These are phyloP conservation scores for Sitta europaea DNA, from an alignment of 2,113 vertebrate genomes.

Conservation along the genomic window DNA sequence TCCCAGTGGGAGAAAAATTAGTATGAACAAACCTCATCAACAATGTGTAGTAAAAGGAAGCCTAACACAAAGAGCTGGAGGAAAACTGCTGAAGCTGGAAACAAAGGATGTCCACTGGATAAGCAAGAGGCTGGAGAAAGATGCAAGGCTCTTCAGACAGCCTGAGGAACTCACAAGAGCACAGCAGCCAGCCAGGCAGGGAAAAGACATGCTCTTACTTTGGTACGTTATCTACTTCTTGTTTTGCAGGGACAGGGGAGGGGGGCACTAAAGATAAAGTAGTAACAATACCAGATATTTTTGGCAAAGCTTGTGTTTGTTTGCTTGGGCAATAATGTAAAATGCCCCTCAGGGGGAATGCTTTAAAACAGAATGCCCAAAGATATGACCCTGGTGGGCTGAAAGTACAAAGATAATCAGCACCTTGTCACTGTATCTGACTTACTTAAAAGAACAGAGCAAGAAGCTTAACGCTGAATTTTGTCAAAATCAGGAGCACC, in stretches of 20 bases:
- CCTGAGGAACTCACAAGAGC: not conserved
- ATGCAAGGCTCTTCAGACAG: not conserved
- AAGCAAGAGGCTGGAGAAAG: not conserved
- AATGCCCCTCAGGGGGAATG: not conserved
- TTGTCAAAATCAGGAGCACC: not conserved
- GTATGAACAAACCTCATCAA: not conserved
- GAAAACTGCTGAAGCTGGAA: not conserved
- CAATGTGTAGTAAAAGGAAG: not conserved
- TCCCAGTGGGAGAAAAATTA: not conserved
- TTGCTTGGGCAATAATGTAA: not conserved
- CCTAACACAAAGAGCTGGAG: not conserved
- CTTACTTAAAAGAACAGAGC: not conserved
- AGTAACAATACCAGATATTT: not conserved
- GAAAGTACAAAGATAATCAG: not conserved
- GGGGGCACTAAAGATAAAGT: not conserved
- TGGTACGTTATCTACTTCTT: not conserved
- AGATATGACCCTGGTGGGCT: not conserved
- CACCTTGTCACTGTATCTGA: not conserved
- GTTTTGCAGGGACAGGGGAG: rapidly evolving
- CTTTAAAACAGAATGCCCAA: not conserved
- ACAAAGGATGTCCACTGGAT: not conserved
- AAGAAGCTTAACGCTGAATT: not conserved
- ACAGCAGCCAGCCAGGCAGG: not conserved
- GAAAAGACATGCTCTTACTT: not conserved
- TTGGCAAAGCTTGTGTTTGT: not conserved